Conservation (phyloP, 2,888 invertebrate species). For the Pasiphila rectangulata region DNA sequence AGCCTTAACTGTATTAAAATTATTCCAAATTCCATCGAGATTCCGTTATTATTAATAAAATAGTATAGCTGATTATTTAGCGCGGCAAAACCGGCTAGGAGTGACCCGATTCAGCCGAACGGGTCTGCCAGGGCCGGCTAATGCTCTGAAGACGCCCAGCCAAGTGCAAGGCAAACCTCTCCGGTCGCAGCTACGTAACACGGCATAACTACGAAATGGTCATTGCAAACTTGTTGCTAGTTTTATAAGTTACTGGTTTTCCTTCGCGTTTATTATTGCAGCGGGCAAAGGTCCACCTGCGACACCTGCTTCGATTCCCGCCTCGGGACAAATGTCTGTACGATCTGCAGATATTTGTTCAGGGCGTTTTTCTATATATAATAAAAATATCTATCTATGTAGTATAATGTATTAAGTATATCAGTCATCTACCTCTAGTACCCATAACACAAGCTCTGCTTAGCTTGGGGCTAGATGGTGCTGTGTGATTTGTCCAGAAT, state of each 20-base stretch:
- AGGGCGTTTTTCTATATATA: no score
- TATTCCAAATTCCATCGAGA: constrained; percentile 6
- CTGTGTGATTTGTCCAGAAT: no score
- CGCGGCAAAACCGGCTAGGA: constrained; percentile 26
- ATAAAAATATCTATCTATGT: no score
- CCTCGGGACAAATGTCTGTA: no score
- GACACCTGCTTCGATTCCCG: no score
- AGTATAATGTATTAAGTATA: no score
- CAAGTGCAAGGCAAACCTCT: constrained; percentile 58
- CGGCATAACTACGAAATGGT: constrained; percentile 49
- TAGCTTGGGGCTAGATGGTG: no score
- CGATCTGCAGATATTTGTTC: no score
- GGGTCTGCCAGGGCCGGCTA: constrained; percentile 50
- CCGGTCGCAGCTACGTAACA: constrained; percentile 50
- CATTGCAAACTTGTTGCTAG: constrained; percentile 16
- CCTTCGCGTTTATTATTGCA: no score
- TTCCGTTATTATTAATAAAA: constrained; percentile 20
- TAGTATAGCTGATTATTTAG: constrained; percentile 16
- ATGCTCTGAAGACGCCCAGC: constrained; percentile 68
- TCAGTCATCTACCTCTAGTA: no score
- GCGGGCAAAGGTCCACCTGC: no score
- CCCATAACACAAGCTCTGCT: no score
- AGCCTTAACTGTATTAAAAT: constrained; percentile 3
- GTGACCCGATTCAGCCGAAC: constrained; percentile 32
- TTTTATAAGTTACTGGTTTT: constrained; percentile 26